These are phyloP conservation scores for Epinephelus fuscoguttatus DNA, from an alignment of 2,113 vertebrate species.

Conservation along the genomic window DNA sequence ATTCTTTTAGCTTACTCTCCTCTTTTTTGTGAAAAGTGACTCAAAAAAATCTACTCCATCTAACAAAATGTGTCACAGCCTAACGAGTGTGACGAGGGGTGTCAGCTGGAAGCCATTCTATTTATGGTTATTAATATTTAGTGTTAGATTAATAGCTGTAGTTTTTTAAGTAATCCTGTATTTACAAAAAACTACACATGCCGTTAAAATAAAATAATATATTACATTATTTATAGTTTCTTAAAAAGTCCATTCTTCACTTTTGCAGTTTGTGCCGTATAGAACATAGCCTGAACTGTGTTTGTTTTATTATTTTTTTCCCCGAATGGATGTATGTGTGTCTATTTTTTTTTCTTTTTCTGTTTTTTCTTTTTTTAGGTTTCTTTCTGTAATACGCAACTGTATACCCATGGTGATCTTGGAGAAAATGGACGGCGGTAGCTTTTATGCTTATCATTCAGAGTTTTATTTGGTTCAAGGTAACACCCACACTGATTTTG, in stretches of 20 bases:
- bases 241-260: slow-evolving; percentile 94
- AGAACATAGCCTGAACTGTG: slow-evolving; percentile 90
- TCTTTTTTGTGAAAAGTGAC: slow-evolving; percentile 88
- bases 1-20: slow-evolving; percentile 81
- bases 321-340: slow-evolving; percentile 77
- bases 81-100: slow-evolving; percentile 89
- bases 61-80: slow-evolving; percentile 86
- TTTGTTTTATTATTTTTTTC: slow-evolving; percentile 64
- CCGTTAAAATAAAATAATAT: slow-evolving; percentile 98
- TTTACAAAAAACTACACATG: slow-evolving; percentile 98
- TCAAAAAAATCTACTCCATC: slow-evolving; percentile 86
- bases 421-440: slow-evolving; percentile 82
- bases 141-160: slow-evolving; percentile 86
- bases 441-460: slow-evolving; percentile 79
- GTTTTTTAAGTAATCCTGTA: slow-evolving; percentile 88
- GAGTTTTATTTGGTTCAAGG: slow-evolving; percentile 80
- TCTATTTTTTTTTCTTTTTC: slow-evolving; percentile 66
- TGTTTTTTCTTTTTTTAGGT: slow-evolving; percentile 32
- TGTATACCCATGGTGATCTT: slow-evolving; percentile 63
- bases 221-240: slow-evolving; percentile 99
- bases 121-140: slow-evolving; percentile 89
- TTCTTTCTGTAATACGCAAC: slow-evolving; percentile 53
- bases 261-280: slow-evolving; percentile 92
- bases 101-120: slow-evolving; percentile 98
- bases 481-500: slow-evolving; percentile 80